Evolutionary conservation across 2,888 invertebrate genomes (phyloP), one percentile per base, ranked within the genome.

Genomic region (Xylota segnis): DNA sequence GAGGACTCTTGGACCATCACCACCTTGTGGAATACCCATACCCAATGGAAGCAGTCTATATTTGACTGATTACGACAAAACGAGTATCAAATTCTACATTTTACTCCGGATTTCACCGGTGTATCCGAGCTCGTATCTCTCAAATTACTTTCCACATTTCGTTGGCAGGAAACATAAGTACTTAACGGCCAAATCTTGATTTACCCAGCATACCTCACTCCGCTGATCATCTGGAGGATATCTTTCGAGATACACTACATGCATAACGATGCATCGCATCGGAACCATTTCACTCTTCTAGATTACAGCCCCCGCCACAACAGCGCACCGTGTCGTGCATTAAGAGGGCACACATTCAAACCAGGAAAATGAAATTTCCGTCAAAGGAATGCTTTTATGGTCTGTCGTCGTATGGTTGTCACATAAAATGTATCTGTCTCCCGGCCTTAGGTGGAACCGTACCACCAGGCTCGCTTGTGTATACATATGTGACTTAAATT

Each of bases 291-390:
- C 12, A 6, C 18, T n/a, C 7, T 59, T 18, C 23, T 10, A 18
- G 43, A 43, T 14, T 43, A 43, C 2, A 14, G 5, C 4, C 14
- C 43, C 10, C 18, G n/a, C 6, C 7, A 14, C 18, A 34, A 4
- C 37, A 37, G 0, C 0, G 37, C 37, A 5, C 9, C n/a, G 18
- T 12, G n/a, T 23, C 43, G 5, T 43, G 23, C 18, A 50, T 50
- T 50, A 50, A 50, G 50, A 1, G 23, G 7, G 3, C 29, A 16
- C 29, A 16, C 14, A 5, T 16, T 63, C 3, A 29, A 16, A 12
- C 2, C 45, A 29, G 45, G 16, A 32, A 47, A 63, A 63, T 63
- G 29, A 45, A 63, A 63, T 10, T 63, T 45, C 63, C 63, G 16
- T 47, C 63, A 47, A 63, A 45, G 45, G 63, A 63, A 29, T 45